phyloP scores from a whole-genome alignment of 1,140 invertebrate species.

The Pseudomyrmex flavicornis region DNA sequence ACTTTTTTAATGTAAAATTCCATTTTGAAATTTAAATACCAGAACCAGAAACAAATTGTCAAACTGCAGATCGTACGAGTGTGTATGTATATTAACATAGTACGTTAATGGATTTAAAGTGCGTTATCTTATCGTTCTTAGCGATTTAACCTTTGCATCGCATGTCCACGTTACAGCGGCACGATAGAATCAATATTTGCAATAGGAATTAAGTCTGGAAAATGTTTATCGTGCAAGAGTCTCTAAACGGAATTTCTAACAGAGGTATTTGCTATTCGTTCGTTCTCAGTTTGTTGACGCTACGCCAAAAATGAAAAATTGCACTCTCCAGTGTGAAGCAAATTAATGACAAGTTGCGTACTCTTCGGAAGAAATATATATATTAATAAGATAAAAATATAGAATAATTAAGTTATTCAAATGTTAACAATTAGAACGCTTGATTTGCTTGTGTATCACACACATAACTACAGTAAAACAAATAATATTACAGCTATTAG shows the following conservation, averaged over 20 bases:
- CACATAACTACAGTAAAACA: too few species aligned
- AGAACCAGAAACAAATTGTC: neutral
- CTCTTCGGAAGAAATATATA: too few species aligned
- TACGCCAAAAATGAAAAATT: neutral
- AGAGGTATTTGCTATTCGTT: conserved; percentile 11
- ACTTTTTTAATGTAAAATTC: too few species aligned
- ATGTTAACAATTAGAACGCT: too few species aligned
- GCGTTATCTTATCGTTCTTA: conserved; percentile 55
- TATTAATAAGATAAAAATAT: too few species aligned
- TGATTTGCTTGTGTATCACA: too few species aligned
- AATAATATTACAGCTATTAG: too few species aligned
- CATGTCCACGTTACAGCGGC: neutral
- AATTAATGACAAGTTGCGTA: neutral
- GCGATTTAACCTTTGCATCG: conserved; percentile 35
- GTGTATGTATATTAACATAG: conserved; percentile 5
- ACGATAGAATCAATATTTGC: conserved; percentile 56
- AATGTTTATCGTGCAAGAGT: conserved; percentile 42
- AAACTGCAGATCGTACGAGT: neutral
- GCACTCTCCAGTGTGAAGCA: neutral
- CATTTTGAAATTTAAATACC: neutral
- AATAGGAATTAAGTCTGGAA: conserved; percentile 33
- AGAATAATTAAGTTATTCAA: too few species aligned
- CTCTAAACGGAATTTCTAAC: conserved; percentile 34
- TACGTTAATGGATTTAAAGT: conserved; percentile 36
- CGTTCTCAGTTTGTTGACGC: neutral